phyloP scores from a whole-genome alignment of 2,797 vertebrate species.

The Acipenser transmontanus region DNA sequence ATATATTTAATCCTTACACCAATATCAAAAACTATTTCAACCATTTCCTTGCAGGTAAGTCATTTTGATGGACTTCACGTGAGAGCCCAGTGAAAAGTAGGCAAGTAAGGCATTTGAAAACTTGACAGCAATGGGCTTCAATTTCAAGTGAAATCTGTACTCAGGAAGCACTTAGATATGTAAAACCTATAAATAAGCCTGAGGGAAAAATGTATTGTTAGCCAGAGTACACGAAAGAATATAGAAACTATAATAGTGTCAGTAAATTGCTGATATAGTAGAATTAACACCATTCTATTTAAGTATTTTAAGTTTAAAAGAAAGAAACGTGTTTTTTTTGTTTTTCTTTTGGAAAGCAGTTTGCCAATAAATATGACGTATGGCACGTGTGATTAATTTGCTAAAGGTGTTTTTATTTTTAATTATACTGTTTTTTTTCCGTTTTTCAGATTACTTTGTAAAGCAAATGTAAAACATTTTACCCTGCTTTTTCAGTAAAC shows the following conservation, averaged over 20 bases:
- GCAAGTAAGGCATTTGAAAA: no score
- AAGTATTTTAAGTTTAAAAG: neutral
- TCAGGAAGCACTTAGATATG: neutral
- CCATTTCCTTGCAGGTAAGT: no score
- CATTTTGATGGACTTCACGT: no score
- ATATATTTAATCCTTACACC: no score
- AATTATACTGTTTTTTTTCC: neutral
- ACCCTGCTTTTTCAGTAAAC: no score
- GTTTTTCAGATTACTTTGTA: no score
- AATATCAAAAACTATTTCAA: no score
- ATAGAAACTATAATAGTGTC: constrained; percentile 1
- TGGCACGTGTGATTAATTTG: neutral
- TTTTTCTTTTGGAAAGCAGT: neutral
- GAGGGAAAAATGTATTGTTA: neutral
- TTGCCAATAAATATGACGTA: neutral
- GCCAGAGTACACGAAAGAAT: neutral
- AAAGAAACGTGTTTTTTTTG: neutral
- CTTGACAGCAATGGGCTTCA: no score
- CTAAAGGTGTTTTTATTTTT: neutral
- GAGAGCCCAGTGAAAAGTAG: no score
- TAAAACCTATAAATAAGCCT: neutral
- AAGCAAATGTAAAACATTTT: no score
- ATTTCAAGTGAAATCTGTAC: neutral
- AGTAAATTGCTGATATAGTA: neutral
- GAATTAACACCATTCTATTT: neutral